Conservation (phyloP, 2,888 invertebrate genomes). For the Ypsolopha sequella region DNA sequence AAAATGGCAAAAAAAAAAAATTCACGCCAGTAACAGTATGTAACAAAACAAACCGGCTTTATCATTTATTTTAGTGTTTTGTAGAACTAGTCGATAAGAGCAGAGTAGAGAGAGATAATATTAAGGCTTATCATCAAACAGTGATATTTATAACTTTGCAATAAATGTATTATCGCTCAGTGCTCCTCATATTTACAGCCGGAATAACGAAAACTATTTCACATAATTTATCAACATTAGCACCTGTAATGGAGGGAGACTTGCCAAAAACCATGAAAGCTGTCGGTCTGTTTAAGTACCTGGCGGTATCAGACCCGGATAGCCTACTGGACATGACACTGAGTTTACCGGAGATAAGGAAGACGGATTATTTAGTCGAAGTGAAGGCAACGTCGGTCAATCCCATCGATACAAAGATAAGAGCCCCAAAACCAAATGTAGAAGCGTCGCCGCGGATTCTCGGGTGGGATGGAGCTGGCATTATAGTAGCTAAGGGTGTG, state of each 20-base stretch:
- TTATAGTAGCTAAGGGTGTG: constrained; percentile 40
- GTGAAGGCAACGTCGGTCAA: constrained; percentile 53
- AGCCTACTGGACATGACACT: constrained; percentile 49
- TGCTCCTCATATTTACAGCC: constrained; percentile 1
- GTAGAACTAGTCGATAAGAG: too few species aligned
- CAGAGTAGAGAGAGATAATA: too few species aligned
- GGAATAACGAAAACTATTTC: neutral
- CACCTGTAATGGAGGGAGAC: constrained; percentile 15
- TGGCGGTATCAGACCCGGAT: constrained; percentile 40
- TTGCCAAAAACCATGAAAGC: constrained; percentile 53
- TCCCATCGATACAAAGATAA: constrained; percentile 48
- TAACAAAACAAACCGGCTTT: too few species aligned
- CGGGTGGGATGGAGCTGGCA: constrained; percentile 55
- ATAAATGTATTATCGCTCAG: neutral
- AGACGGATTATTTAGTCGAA: constrained; percentile 44
- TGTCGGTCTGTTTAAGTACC: constrained; percentile 52
- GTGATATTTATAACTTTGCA: too few species aligned
- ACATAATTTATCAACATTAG: neutral
- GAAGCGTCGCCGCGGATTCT: constrained; percentile 39
- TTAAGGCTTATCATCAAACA: too few species aligned
- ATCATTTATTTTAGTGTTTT: too few species aligned
- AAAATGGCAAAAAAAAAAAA: too few species aligned
- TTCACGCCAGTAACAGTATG: too few species aligned
- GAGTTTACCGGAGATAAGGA: constrained; percentile 30
- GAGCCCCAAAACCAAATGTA: constrained; percentile 43